phyloP scores from a whole-genome alignment of 2,113 vertebrate species.

The Heterotilapia buettikoferi region DNA sequence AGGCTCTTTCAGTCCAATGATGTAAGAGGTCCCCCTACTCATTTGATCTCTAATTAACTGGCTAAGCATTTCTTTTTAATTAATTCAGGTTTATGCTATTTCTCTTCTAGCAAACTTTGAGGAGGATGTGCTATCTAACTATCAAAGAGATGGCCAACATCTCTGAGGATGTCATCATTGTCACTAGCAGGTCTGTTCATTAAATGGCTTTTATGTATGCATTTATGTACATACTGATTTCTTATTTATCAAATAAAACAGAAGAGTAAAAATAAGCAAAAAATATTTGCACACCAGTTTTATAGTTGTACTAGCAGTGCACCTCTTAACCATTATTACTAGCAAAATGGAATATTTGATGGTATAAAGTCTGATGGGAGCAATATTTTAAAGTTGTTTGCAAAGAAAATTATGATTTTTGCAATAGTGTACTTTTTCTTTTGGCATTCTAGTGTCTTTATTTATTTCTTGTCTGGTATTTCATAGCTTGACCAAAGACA shows the following conservation, averaged over 20 bases:
- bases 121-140: slow-evolving; percentile 96
- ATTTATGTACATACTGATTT: not conserved
- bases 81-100: not conserved
- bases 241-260: not conserved
- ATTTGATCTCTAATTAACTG: not conserved
- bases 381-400: not conserved
- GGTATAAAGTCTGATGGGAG: not conserved
- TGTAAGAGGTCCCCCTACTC: slow-evolving; percentile 66
- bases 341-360: not conserved
- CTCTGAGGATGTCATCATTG: slow-evolving; percentile 97
- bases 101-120: slow-evolving; percentile 84
- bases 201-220: not conserved
- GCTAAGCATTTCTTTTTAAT: not conserved
- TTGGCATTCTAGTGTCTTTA: not conserved
- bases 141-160: slow-evolving; percentile 99
- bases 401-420: not conserved
- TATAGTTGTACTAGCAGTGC: not conserved
- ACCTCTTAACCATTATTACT: not conserved
- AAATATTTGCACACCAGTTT: not conserved
- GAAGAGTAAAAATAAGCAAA: not conserved
- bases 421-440: not conserved
- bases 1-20: slow-evolving; percentile 96
- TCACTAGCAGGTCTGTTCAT: slow-evolving; percentile 89
- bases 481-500: slow-evolving; percentile 92
- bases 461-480: not conserved